Evolutionary conservation across 2,113 vertebrate species (phyloP).

Genomic region (Rhagologus leucostigma): DNA sequence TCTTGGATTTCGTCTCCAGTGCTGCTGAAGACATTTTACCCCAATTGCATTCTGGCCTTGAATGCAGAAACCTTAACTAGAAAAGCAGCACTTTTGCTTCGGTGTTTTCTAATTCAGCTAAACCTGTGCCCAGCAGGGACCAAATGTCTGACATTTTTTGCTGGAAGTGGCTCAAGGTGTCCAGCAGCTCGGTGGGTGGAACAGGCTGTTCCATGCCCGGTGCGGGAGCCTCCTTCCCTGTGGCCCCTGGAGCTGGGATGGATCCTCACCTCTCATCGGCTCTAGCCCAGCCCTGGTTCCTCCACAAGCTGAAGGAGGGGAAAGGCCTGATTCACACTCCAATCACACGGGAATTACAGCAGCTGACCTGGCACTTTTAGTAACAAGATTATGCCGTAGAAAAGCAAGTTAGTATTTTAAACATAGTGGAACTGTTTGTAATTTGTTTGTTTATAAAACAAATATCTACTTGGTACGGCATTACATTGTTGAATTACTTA

Average conservation of each 20-base stretch:
- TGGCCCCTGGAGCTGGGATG: rapidly evolving
- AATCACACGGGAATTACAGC: neutral
- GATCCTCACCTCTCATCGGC: rapidly evolving
- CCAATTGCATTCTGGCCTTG: neutral
- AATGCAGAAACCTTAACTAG: neutral
- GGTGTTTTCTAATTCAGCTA: neutral
- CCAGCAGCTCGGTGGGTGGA: neutral
- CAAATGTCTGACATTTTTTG: neutral
- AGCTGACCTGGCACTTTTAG: neutral
- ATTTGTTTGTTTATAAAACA: conserved; percentile 51
- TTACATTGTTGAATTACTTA: conserved; percentile 43
- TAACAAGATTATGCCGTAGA: neutral
- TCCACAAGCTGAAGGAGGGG: neutral
- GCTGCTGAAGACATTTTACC: neutral
- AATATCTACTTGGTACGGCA: neutral
- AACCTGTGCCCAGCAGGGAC: neutral
- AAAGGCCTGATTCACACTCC: neutral
- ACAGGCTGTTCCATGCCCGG: rapidly evolving
- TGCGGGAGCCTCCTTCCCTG: neutral
- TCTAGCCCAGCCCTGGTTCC: neutral
- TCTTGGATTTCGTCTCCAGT: neutral
- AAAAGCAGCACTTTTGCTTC: neutral
- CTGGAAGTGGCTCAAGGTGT: neutral
- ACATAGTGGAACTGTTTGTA: conserved; percentile 27
- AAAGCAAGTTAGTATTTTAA: neutral